Base-by-base conservation (phyloP, 1,140 invertebrate genomes). In the Holcopasites calliopsidis region DNA sequence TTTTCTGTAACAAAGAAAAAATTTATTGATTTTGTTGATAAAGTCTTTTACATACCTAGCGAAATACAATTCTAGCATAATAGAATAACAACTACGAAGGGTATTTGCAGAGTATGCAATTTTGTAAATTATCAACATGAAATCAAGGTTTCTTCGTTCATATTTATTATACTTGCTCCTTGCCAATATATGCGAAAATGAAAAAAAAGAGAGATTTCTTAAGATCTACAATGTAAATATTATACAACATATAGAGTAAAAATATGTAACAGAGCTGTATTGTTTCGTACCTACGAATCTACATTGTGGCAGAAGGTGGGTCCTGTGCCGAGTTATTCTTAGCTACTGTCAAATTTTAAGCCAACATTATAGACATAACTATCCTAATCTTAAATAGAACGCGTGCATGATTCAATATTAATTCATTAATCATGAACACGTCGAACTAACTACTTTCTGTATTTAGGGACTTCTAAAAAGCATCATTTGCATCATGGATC, bases 241-340 rank as follows among this genome's bases (percentile, higher is more conserved):
- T 85, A 85, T 58, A 85, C 82, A 86, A 89, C 80, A 76, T 80
- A 88, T 82, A 87, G 76, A 86, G 61, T 68, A 89, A 88, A 85
- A 89, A 85, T 83, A 80, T 84, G 66, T 83, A 88, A 88, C 82
- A 88, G 61, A 83, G 65, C 65, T 72, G 75, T 66, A 73, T 66
- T 69, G 69, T 65, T 72, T 85, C 82, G 69, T 82, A 86, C 81
- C 76, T 87, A 87, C 31, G 47, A 58, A 64, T 85, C 84, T 88
- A 86, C n/a, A n/a, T 57, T 86, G 88, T 88, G 88, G 88, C 87
- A 86, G 75, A 89, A 81, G 69, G 79, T 85, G 78, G 84, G 75
- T 88, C 84, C 82, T 87, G 85, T 87, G 87, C 85, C 84, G 86
- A 89, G 88, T 87, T 87, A 89, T 86, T 87, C 77, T 82, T 87